These are phyloP conservation scores for Muscidifurax raptorellus DNA, from an alignment of 1,140 invertebrate species.

Conservation along the genomic window DNA sequence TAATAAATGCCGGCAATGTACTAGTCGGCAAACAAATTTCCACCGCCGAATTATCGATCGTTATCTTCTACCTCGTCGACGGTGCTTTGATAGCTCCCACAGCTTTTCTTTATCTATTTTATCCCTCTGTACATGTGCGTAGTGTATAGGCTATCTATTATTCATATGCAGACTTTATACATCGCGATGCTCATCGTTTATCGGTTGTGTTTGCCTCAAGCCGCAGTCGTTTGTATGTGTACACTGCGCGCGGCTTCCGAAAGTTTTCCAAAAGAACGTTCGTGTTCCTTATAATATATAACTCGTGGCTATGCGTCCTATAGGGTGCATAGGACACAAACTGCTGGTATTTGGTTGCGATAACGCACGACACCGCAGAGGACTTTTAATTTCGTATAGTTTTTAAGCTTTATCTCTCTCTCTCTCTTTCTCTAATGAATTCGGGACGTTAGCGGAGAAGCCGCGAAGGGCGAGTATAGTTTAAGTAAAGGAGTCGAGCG, in stretches of 20 bases:
- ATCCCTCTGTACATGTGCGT: too few species aligned
- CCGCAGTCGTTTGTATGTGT: background rate
- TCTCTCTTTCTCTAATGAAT: conserved; percentile 44
- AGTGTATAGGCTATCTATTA: too few species aligned
- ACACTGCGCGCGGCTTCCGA: background rate
- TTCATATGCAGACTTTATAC: too few species aligned
- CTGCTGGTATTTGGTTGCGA: background rate
- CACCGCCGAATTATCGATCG: background rate
- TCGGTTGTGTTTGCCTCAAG: too few species aligned
- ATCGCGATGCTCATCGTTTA: too few species aligned
- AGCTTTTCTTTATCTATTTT: too few species aligned
- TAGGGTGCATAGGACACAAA: background rate
- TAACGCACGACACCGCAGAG: conserved; percentile 47
- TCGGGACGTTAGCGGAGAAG: conserved; percentile 15
- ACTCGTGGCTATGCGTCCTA: too few species aligned
- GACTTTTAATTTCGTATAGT: conserved; percentile 46
- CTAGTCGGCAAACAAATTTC: background rate
- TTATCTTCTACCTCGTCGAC: too few species aligned
- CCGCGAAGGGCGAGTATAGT: background rate
- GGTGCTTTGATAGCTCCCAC: too few species aligned
- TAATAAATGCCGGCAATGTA: too few species aligned
- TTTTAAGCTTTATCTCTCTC: conserved; percentile 21
- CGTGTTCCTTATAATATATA: background rate
- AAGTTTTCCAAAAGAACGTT: background rate
- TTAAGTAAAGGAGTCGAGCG: background rate